These are phyloP conservation scores for Neofelis nebulosa DNA, from an alignment of 2,113 vertebrate species.

Conservation along the genomic window DNA sequence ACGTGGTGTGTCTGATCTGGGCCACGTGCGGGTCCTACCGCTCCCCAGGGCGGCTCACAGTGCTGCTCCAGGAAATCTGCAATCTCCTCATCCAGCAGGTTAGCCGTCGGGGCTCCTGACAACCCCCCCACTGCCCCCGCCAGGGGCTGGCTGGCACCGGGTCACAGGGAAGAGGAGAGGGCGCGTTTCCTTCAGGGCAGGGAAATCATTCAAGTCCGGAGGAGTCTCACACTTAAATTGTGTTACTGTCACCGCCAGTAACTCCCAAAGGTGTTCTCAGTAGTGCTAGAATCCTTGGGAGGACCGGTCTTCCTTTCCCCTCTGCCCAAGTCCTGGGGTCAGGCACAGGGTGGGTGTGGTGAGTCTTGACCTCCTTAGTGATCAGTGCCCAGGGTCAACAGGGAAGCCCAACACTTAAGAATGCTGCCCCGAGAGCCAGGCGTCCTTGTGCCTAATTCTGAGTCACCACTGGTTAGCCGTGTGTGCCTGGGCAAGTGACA, in stretches of 20 bases:
- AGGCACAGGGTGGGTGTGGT: not conserved
- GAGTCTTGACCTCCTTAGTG: not conserved
- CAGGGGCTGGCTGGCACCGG: not conserved
- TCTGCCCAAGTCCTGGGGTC: not conserved
- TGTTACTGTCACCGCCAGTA: not conserved
- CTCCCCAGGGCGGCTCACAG: constrained; percentile 85
- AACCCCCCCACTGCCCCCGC: rapidly evolving
- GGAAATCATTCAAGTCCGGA: not conserved
- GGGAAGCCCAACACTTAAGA: not conserved
- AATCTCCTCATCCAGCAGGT: constrained; percentile 96
- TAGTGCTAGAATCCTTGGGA: not conserved
- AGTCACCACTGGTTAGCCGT: not conserved
- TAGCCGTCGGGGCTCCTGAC: rapidly evolving
- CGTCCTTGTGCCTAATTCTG: not conserved
- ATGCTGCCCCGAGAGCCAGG: not conserved
- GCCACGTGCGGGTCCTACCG: constrained; percentile 89
- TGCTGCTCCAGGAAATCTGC: constrained; percentile 93
- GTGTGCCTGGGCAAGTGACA: not conserved
- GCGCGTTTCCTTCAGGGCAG: not conserved
- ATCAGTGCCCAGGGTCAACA: not conserved
- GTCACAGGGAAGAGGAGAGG: not conserved
- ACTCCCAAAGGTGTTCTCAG: not conserved
- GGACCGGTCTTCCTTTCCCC: not conserved
- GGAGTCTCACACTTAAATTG: not conserved
- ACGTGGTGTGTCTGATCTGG: constrained; percentile 93